These are phyloP conservation scores for Microcaecilia unicolor DNA, from an alignment of 2,797 vertebrate genomes.

Conservation along the genomic window DNA sequence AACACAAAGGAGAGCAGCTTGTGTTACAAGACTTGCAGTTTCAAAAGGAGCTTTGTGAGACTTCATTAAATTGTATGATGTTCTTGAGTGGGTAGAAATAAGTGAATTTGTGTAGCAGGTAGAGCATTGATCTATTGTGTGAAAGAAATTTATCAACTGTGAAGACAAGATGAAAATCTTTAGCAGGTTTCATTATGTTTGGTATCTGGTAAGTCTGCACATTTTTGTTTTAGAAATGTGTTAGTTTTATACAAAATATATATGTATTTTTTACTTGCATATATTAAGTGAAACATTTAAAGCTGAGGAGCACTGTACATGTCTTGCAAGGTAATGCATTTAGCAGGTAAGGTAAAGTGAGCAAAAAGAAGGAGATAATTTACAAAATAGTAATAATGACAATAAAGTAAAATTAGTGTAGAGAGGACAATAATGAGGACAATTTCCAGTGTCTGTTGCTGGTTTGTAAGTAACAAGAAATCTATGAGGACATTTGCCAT, in stretches of 20 bases:
- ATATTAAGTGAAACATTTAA: not conserved
- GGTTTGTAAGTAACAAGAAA: no score
- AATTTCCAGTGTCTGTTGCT: no score
- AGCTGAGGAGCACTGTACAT: no score
- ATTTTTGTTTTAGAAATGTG: no score
- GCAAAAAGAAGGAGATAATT: no score
- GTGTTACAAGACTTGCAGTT: not conserved
- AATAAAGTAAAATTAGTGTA: no score
- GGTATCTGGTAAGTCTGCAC: constrained; percentile 67
- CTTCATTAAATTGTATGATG: constrained; percentile 13
- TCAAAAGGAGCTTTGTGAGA: constrained; percentile 10
- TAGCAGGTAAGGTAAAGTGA: no score
- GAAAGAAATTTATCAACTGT: not conserved
- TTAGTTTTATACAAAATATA: not conserved
- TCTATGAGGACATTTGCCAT: no score
- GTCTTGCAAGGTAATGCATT: no score
- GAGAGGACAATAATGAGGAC: no score
- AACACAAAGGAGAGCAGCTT: not conserved
- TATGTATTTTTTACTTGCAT: not conserved
- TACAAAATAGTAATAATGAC: no score
- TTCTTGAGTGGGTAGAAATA: not conserved
- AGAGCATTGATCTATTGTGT: not conserved
- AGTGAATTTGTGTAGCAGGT: not conserved
- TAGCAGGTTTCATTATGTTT: constrained; percentile 77
- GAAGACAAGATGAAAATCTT: constrained; percentile 66